Conservation (phyloP, 37 sponge, comb jelly and placozoan species). For the Chondrilla cf. caribensis region DNA sequence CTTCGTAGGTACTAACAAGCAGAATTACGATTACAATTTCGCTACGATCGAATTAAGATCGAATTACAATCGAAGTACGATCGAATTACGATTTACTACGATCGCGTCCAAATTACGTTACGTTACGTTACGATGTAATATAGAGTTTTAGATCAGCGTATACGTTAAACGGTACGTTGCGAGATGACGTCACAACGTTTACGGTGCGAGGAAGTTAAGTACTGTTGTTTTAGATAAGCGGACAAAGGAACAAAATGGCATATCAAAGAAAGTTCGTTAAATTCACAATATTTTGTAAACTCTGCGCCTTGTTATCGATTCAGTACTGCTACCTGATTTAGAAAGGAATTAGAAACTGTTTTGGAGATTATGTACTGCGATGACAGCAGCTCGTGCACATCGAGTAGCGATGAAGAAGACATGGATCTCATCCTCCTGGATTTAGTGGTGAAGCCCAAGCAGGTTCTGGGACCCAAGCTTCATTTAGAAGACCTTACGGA, state of each 20-base stretch:
- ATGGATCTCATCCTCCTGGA: constrained; percentile 1
- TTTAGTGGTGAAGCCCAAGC: neutral
- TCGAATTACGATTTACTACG: too few species aligned
- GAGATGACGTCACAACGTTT: neutral
- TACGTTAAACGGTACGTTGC: constrained; percentile 9
- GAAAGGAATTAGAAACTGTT: neutral
- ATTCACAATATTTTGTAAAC: neutral
- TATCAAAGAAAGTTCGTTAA: neutral
- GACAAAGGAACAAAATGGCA: neutral
- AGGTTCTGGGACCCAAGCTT: neutral
- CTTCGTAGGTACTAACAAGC: too few species aligned
- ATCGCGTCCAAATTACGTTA: too few species aligned
- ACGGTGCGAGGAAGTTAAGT: neutral
- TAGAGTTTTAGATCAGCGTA: constrained; percentile 16
- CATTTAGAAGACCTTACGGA: neutral
- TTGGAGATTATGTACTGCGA: neutral
- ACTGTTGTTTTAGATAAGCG: neutral
- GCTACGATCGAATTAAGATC: too few species aligned
- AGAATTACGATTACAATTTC: too few species aligned
- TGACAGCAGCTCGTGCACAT: neutral
- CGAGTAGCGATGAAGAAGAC: constrained; percentile 4
- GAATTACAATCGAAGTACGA: too few species aligned
- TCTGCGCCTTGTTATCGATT: constrained; percentile 1
- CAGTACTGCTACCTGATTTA: neutral
- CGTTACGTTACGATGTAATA: too few species aligned